Percentiles rank a stretch among this genome's conserved stretches.
Conservation (phyloP, 2,888 invertebrate species). For the Odontocolon sp. region DNA sequence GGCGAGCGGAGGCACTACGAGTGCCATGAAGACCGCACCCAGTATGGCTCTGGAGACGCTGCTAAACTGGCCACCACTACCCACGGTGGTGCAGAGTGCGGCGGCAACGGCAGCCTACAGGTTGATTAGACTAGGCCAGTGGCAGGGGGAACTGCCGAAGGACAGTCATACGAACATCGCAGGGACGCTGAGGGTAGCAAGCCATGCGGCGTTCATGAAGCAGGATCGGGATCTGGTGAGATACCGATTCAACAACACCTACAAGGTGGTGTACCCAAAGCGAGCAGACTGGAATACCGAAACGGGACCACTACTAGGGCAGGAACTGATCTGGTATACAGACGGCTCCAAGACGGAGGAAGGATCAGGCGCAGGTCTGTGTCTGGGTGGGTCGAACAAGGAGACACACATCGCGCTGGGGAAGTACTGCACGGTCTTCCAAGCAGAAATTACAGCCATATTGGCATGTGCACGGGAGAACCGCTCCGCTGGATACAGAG, state of each 20-base stretch:
- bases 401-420: neutral
- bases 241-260: neutral
- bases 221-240: neutral
- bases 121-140: neutral
- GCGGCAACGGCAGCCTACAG: slow-evolving; percentile 59
- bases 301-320: neutral
- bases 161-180: neutral
- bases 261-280: neutral
- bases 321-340: slow-evolving; percentile 12
- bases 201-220: neutral
- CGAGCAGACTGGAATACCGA: neutral
- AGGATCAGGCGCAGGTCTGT: slow-evolving; percentile 19
- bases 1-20: slow-evolving; percentile 42
- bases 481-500: neutral
- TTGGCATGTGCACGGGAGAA: neutral
- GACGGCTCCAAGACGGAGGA: slow-evolving; percentile 2
- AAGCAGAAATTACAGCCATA: slow-evolving; percentile 10
- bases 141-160: neutral
- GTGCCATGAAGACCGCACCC: slow-evolving; percentile 45
- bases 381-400: neutral
- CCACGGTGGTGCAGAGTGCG: no score
- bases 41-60: slow-evolving; percentile 36
- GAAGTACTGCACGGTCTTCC: neutral
- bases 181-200: neutral
- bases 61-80: slow-evolving; percentile 35